Evolutionary conservation across 2,888 invertebrate species (phyloP), one percentile per base, ranked within the genome.

Genomic region (Ephialtes manifestator): DNA sequence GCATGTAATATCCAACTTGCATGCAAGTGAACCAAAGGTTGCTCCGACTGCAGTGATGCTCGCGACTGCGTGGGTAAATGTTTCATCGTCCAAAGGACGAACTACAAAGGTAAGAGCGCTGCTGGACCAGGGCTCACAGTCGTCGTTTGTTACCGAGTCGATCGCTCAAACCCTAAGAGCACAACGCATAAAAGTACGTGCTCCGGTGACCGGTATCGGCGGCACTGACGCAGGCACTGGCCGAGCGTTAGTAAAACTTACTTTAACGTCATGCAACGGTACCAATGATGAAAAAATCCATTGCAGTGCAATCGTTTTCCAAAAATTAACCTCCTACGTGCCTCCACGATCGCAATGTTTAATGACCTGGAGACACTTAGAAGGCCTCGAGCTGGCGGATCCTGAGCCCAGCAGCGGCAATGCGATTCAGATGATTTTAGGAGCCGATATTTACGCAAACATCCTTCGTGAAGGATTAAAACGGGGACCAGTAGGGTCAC

Each of bases 81-180:
- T 35, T 35, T 35, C 35, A 0, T 39, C 72, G 7, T 18, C 55
- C 2, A 60, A 39, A 4, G 86, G 86, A 28, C 48, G 74, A 48
- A 65, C n/a, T 75, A 3, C 55, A 4, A 35, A 55, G 24, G 85
- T 75, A 15, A 83, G 86, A 15, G 86, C 78, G 1, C 46, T 87
- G 53, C 43, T 89, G 4, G 87, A 89, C 74, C 84, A 85, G 60
- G 86, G 88, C 0, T 87, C 85, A 0, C 84, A 88, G 35, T 78
- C 84, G 0, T 80, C 85, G 0, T 88, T 88, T 67, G 60, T 89
- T 15, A 84, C 87, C 11, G 76, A 82, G 51, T 46, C 81, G 13
- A 39, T 85, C 5, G 86, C 70, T 2, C 82, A 87, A 51, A n/a
- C 39, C 10, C 48, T 88, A 11, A 39, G 74, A 18, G 48, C 85